Conservation (phyloP, 2,113 vertebrate species). For the Datnioides undecimradiatus region DNA sequence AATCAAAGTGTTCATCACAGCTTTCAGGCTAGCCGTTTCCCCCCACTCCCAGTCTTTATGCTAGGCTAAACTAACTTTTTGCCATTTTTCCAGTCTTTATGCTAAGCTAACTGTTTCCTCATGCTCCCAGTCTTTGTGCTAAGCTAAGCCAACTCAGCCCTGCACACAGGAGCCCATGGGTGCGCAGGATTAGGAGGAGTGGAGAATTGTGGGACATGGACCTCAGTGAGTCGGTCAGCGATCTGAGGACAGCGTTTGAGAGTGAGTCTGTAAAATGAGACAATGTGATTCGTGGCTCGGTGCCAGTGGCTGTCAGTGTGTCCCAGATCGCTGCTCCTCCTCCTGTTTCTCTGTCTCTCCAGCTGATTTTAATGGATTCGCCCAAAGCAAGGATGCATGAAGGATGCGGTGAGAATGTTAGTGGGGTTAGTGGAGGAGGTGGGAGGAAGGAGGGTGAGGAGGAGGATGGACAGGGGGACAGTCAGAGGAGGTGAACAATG, state of each 20-base stretch:
- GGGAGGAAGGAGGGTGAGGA: background rate
- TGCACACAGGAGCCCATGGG: too few species aligned
- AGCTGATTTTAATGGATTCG: conserved; percentile 56
- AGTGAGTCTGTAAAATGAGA: conserved; percentile 54
- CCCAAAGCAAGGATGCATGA: conserved; percentile 62
- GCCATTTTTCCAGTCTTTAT: too few species aligned
- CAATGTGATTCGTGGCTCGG: conserved; percentile 46
- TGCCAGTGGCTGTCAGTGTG: conserved; percentile 45
- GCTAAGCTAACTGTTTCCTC: too few species aligned
- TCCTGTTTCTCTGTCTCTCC: conserved; percentile 30
- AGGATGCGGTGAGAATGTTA: conserved; percentile 70
- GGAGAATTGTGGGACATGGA: too few species aligned
- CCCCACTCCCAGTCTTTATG: background rate
- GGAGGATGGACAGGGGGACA: conserved; percentile 49
- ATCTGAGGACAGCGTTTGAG: conserved; percentile 37
- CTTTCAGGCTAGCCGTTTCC: background rate
- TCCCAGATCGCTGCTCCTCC: conserved; percentile 52
- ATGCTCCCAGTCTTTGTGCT: too few species aligned
- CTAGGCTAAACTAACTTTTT: conserved; percentile 33
- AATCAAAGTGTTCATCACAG: background rate
- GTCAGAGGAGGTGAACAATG: conserved; percentile 59
- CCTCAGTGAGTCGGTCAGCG: conserved; percentile 28
- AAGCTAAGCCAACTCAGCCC: too few species aligned
- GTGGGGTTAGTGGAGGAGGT: conserved; percentile 72
- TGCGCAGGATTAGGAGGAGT: too few species aligned